phyloP scores from a whole-genome alignment of 2,888 invertebrate genomes.

The Volucella bombylans region DNA sequence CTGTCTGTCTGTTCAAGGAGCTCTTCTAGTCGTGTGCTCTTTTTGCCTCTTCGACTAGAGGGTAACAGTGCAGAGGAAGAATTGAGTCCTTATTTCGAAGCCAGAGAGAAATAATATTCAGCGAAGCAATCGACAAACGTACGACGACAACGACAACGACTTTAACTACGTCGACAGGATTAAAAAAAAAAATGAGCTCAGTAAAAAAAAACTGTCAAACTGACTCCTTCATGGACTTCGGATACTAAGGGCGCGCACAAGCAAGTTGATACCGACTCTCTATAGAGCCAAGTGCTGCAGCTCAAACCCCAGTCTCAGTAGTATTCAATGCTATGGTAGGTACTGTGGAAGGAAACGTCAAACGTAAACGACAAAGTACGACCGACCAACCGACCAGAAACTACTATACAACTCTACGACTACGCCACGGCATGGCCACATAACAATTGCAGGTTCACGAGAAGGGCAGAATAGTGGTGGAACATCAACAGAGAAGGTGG shows the following conservation, averaged over 20 bases:
- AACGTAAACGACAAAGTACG: slow-evolving; percentile 60
- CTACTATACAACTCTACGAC: background rate
- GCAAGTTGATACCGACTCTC: slow-evolving; percentile 42
- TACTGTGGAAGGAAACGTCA: slow-evolving; percentile 44
- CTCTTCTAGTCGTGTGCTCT: too few relatives aligned
- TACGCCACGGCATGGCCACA: slow-evolving; percentile 2
- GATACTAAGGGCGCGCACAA: slow-evolving; percentile 30
- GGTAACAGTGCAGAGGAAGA: background rate
- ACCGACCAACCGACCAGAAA: slow-evolving; percentile 52
- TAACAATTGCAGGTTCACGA: slow-evolving; percentile 4
- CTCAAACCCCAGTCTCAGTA: slow-evolving; percentile 13
- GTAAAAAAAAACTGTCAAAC: slow-evolving; percentile 36
- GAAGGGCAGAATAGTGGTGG: background rate
- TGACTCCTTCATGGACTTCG: slow-evolving; percentile 41
- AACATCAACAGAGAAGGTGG: slow-evolving; percentile 30
- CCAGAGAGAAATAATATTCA: slow-evolving; percentile 34
- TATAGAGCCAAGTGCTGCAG: slow-evolving; percentile 13
- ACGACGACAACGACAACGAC: slow-evolving; percentile 9
- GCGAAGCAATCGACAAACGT: slow-evolving; percentile 41
- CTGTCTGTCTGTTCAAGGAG: too few relatives aligned
- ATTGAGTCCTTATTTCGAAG: slow-evolving; percentile 46
- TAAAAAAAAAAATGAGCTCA: background rate
- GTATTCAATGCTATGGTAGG: background rate
- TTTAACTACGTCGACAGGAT: slow-evolving; percentile 20
- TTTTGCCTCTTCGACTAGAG: background rate